Evolutionary conservation across 2,888 invertebrate species (phyloP).

Genomic region (Cosmia trapezina): DNA sequence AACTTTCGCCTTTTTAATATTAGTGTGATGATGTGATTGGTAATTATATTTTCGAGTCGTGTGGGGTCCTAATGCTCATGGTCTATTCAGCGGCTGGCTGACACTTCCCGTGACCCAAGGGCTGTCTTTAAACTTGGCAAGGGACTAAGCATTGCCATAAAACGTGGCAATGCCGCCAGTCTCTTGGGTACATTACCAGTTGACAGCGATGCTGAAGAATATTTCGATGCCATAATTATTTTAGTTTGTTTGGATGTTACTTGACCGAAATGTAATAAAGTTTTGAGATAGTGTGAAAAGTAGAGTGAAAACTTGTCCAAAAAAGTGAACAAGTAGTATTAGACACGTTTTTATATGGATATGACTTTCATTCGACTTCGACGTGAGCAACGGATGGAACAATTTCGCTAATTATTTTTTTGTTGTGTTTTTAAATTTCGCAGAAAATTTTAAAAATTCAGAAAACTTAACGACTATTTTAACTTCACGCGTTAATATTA

Average conservation of each 20-base stretch:
- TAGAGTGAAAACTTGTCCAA: not conserved
- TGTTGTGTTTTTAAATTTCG: too few relatives aligned
- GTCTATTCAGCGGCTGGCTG: not conserved
- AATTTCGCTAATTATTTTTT: too few relatives aligned
- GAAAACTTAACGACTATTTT: too few relatives aligned
- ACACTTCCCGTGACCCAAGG: not conserved
- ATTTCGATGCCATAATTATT: not conserved
- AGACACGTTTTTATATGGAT: not conserved
- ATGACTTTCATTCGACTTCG: not conserved
- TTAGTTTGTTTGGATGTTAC: not conserved
- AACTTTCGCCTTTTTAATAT: too few relatives aligned
- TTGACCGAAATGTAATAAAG: not conserved
- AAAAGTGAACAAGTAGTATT: not conserved
- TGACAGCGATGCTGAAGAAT: not conserved
- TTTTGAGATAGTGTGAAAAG: not conserved
- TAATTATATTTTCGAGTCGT: too few relatives aligned
- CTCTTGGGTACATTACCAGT: not conserved
- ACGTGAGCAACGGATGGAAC: too few relatives aligned
- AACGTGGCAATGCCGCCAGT: not conserved
- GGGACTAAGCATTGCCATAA: not conserved
- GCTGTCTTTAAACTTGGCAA: not conserved
- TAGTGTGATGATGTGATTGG: too few relatives aligned
- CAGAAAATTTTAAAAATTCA: too few relatives aligned
- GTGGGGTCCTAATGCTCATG: not conserved
- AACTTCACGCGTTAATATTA: too few relatives aligned